Base-by-base conservation (phyloP, 2,113 vertebrate species). In the Alligator mississippiensis region DNA sequence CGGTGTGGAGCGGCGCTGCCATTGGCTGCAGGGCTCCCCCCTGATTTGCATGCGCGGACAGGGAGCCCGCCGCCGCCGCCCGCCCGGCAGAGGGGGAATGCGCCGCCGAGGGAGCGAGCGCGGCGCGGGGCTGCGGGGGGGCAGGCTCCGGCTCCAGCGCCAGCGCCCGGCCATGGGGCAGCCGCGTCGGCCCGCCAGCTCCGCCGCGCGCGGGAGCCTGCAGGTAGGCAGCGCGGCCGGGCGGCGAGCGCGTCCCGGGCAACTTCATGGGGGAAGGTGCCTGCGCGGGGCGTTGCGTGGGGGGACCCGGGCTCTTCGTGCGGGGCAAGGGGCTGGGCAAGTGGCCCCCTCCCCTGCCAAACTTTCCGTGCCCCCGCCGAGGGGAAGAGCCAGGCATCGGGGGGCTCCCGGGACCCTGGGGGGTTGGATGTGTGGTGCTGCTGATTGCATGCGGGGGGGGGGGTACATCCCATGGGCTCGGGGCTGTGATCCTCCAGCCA, bases 111-210 rank as follows among this genome's bases (percentile, higher is more conserved):
- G 96, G 94, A 89, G 90, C 80, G 94, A 87, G 94, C 88, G 95
- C 96, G 60, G 90, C 96, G 96, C 96, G n/a, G 92, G 95, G 96
- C 93, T 87, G 81, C 94, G n/a, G 4, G 86, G 57, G 77, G 72
- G 85, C 94, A 96, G 97, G 93, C 93, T 88, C 87, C 96, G 60
- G 80, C 86, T 94, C 94, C 94, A 80, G 91, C 97, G 59, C 86
- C 79, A 89, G 93, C n/a, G n/a, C 96, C 87, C 97, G 97, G 96
- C n/a, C 95, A 98, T 98, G 98, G 98, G 97, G 96, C 94, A 74
- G 82, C 94, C 89, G 93, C 84, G 80, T 80, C 30, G 95, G 82
- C 75, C 95, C 88, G 91, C 96, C 93, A 95, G 96, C 86, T 82
- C 62, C 92, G 55, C 58, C 79, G 27, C 68, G 90, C 94, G 82